Evolutionary conservation across 2,888 invertebrate genomes (phyloP).

Genomic region (Deroplatys truncata): DNA sequence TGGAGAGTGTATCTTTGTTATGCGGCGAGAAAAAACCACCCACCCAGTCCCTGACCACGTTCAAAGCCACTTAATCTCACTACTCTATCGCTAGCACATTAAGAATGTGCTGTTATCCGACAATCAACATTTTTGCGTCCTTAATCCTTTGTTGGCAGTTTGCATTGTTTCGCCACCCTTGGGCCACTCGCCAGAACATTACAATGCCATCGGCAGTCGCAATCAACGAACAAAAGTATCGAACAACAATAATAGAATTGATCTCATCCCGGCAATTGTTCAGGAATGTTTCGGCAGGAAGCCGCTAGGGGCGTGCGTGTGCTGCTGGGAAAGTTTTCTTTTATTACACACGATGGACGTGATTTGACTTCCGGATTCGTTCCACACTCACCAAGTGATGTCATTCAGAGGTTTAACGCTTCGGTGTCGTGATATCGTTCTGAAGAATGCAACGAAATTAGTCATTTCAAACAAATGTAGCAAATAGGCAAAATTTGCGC

Average conservation of each 20-base stretch:
- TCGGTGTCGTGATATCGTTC: too few relatives aligned
- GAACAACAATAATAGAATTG: not conserved
- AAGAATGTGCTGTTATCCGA: not conserved
- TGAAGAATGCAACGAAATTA: too few relatives aligned
- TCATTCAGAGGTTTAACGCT: not conserved
- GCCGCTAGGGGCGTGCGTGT: not conserved
- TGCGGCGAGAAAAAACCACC: too few relatives aligned
- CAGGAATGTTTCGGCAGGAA: not conserved
- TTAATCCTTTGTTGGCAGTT: not conserved
- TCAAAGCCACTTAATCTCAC: too few relatives aligned
- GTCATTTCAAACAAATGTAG: too few relatives aligned
- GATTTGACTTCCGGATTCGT: not conserved
- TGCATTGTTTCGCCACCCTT: not conserved
- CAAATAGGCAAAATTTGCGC: too few relatives aligned
- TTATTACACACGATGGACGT: not conserved
- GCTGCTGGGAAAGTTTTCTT: not conserved
- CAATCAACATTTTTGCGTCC: not conserved
- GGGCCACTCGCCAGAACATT: not conserved
- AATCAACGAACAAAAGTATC: not conserved
- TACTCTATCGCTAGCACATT: too few relatives aligned
- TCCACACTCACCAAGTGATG: not conserved
- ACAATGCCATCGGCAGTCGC: not conserved
- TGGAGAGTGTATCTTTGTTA: too few relatives aligned
- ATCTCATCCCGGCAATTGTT: not conserved
- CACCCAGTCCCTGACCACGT: too few relatives aligned